Evolutionary conservation across 2,888 invertebrate species (phyloP), one percentile per base, ranked within the genome.

Genomic region (Oscheius myriophilus): DNA sequence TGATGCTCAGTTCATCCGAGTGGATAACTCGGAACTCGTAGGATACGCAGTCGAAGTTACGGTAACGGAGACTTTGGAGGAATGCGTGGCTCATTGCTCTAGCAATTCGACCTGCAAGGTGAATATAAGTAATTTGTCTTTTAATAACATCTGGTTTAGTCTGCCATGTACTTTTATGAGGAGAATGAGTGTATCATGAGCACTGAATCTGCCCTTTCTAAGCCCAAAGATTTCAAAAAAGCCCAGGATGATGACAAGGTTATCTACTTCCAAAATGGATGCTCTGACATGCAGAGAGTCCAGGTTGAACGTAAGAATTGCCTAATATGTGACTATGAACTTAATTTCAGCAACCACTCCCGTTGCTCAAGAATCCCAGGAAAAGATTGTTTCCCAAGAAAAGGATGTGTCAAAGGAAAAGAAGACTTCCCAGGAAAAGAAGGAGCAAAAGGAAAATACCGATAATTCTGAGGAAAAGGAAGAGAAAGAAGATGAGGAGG

Each of bases 171-270:
- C 76, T 86, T 85, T 77, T 83, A 86, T 64, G 84, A 87, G 66
- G 86, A 84, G 63, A 85, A 83, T 12, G 86, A 86, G 65, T 86
- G 86, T 72, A 86, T 86, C 68, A 81, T 86, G 14, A 86, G 86
- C 67, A 77, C 73, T 21, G 86, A 85, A 70, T 82, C 84, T 2
- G 85, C 83, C 16, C 57, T 77, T 12, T 72, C 79, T 9, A 72
- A 74, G 39, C 80, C 83, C 9, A 68, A 69, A 42, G 70, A 69
- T 6, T 78, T 76, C 52, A 67, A 71, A 21, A 75, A 76, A 42
- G 76, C 61, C 9, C 49, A 78, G 57, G 70, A 77, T 18, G 72
- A 64, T n/a, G 77, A 78, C 51, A 68, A 69, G 42, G 76, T 86
- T 16, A 75, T 86, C 52, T 87, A 85, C 72, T 78, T 86, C 70